Conservation (phyloP, 1,140 invertebrate species). For the silkworm (Bombyx mori) region ASM3026992v2 NC_085109.1:9079501-9080000, state of each 20-base stretch:
- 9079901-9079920: conserved; percentile 57
- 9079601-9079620: too few species aligned
- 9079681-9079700: neutral
- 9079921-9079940: conserved; percentile 54
- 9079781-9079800: conserved; percentile 45
- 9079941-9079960: conserved; percentile 54
- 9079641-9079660: too few species aligned
- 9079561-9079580: conserved; percentile 52
- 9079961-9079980: conserved; percentile 42
- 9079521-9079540: conserved; percentile 52
- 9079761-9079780: conserved; percentile 31
- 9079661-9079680: too few species aligned
- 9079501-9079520: conserved; percentile 34
- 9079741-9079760: conserved; percentile 1
- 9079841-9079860: conserved; percentile 59
- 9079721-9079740: conserved; percentile 10
- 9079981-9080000: conserved; percentile 22
- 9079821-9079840: conserved; percentile 54
- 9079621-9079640: too few species aligned
- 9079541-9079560: conserved; percentile 46
- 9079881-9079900: conserved; percentile 56
- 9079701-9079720: conserved; percentile 8
- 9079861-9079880: conserved; percentile 43
- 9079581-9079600: too few species aligned
- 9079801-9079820: conserved; percentile 31